Percentiles rank a stretch among this genome's conserved stretches.
Evolutionary conservation across 2,113 vertebrate species (phyloP).

Genomic region (Petroica traversi): DNA sequence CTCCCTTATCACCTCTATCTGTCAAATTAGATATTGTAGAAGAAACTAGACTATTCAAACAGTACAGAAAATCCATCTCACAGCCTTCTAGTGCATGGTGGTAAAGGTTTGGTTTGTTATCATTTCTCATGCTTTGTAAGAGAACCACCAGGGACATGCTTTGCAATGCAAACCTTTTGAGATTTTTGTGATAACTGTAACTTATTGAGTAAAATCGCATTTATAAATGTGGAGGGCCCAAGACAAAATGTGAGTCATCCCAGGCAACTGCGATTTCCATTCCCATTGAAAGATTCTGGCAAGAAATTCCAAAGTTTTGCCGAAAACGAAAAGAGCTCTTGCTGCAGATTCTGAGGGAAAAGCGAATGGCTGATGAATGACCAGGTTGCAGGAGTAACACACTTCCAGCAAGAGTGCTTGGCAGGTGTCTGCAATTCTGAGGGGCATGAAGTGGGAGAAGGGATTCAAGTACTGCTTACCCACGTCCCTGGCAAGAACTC

Average conservation of each 20-base stretch:
- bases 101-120: neutral
- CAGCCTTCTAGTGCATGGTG: accelerated
- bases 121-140: neutral
- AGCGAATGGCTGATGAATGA: neutral
- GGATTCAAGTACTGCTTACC: neutral
- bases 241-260: neutral
- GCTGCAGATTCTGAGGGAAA: neutral
- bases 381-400: neutral
- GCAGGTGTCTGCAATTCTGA: neutral
- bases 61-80: neutral
- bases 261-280: neutral
- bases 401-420: neutral
- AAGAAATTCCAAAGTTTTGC: neutral
- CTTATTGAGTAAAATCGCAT: neutral
- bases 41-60: neutral
- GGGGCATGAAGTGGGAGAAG: neutral
- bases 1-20: neutral
- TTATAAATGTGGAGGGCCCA: neutral
- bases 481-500: neutral
- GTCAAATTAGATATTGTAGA: neutral
- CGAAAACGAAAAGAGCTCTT: neutral
- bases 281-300: neutral
- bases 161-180: neutral
- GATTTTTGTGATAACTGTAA: neutral
- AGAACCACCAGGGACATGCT: neutral